These are phyloP conservation scores for Ictalurus punctatus DNA, from an alignment of 2,113 vertebrate genomes.

Conservation along the genomic window DNA sequence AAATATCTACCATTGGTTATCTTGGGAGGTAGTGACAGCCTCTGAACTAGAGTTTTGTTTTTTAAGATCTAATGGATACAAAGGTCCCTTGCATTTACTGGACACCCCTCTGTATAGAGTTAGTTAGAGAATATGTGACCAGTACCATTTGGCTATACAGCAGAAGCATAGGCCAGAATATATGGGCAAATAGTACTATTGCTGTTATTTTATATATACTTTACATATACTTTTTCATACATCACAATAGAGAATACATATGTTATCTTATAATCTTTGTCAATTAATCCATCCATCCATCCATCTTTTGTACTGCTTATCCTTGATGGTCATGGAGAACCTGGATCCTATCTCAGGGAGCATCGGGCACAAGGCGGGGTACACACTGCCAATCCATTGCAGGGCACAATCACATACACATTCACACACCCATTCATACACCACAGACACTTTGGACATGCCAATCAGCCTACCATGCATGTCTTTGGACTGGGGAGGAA, in stretches of 20 bases:
- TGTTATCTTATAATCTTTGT: background rate
- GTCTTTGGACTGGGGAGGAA: no score
- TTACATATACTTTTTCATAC: background rate
- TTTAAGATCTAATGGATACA: background rate
- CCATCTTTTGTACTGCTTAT: no score
- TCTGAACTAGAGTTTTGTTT: background rate
- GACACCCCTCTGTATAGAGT: background rate
- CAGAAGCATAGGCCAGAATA: background rate
- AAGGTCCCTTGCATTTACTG: background rate
- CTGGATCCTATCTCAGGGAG: no score
- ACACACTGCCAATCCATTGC: no score
- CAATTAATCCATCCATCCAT: no score
- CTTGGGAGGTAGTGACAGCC: background rate
- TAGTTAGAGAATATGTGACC: background rate
- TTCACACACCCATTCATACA: no score
- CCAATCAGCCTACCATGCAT: no score
- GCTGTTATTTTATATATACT: background rate
- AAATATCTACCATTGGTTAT: slow-evolving; percentile 26
- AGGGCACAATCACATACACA: no score
- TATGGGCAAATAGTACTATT: background rate
- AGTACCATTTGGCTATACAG: background rate
- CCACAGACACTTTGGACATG: no score
- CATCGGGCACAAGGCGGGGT: no score
- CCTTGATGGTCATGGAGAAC: no score
- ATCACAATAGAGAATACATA: background rate